phyloP scores from a whole-genome alignment of 2,888 invertebrate genomes.

The Sabatieria punctata region DNA sequence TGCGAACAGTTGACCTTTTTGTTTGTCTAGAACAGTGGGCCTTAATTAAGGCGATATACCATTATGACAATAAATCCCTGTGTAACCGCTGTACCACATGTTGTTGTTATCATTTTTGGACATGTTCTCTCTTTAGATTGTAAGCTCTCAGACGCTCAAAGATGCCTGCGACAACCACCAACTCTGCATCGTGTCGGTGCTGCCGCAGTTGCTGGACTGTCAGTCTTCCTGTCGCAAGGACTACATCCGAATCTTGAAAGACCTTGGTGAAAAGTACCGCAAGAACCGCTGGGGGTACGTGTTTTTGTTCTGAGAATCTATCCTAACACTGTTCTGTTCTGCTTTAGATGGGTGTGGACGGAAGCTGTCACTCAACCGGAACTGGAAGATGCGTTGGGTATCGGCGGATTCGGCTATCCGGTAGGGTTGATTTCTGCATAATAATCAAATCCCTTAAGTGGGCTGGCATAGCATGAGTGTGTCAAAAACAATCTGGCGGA shows the following conservation, averaged over 20 bases:
- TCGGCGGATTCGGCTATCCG: constrained; percentile 97
- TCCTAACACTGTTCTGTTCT: neutral
- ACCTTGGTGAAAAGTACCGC: constrained; percentile 74
- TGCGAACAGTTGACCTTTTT: no score
- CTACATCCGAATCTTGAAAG: constrained; percentile 55
- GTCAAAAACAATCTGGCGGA: no score
- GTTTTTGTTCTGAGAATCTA: neutral
- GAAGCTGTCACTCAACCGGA: constrained; percentile 70
- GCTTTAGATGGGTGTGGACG: constrained; percentile 66
- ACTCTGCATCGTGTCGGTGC: constrained; percentile 69
- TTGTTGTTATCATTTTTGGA: neutral
- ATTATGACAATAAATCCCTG: no score
- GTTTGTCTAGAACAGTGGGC: no score
- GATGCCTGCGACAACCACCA: constrained; percentile 66
- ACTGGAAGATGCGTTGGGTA: constrained; percentile 71
- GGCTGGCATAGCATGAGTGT: neutral
- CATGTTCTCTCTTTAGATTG: neutral
- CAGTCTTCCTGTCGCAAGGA: constrained; percentile 72
- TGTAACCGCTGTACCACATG: neutral
- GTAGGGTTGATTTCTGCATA: constrained; percentile 22
- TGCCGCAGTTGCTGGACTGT: constrained; percentile 91
- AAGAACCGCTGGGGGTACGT: constrained; percentile 78
- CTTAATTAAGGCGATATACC: no score
- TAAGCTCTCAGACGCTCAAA: constrained; percentile 42
- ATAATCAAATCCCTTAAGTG: neutral